A percentile compares a stretch with the other conserved stretches of the same genome.
phyloP scores from a whole-genome alignment of 2,797 vertebrate species.

The Catostomus latipinnis region DNA sequence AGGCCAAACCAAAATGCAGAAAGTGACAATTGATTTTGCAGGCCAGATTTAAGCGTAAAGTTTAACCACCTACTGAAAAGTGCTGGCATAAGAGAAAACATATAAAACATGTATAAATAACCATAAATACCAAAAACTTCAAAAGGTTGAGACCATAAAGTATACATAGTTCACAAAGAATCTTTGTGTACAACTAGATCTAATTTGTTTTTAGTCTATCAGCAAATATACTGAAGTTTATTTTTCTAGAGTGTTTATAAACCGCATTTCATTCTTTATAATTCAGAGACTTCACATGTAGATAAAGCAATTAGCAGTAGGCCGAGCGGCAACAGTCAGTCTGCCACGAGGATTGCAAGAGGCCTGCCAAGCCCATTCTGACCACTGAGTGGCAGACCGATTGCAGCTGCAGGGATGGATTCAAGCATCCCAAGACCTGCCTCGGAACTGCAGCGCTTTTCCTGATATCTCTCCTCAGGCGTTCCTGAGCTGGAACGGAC shows the following conservation, averaged over 20 bases:
- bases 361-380: neutral
- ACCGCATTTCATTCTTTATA: neutral
- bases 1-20: too few species aligned
- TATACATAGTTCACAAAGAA: neutral
- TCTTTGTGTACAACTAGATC: neutral
- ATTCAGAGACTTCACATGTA: neutral
- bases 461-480: neutral
- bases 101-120: neutral
- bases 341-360: neutral
- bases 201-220: neutral
- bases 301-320: neutral
- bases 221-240: constrained; percentile 19
- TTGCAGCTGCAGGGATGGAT: neutral
- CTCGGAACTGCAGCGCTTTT: constrained; percentile 3
- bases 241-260: neutral
- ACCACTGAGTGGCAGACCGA: neutral
- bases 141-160: neutral
- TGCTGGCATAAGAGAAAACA: too few species aligned
- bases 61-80: too few species aligned
- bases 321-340: neutral
- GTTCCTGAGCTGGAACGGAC: constrained; percentile 13
- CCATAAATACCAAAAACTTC: neutral
- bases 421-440: constrained; percentile 10
- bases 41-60: too few species aligned
- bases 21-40: too few species aligned